Evolutionary conservation across 2,113 vertebrate species (phyloP).

Genomic region (Poeciliopsis occidentalis): DNA sequence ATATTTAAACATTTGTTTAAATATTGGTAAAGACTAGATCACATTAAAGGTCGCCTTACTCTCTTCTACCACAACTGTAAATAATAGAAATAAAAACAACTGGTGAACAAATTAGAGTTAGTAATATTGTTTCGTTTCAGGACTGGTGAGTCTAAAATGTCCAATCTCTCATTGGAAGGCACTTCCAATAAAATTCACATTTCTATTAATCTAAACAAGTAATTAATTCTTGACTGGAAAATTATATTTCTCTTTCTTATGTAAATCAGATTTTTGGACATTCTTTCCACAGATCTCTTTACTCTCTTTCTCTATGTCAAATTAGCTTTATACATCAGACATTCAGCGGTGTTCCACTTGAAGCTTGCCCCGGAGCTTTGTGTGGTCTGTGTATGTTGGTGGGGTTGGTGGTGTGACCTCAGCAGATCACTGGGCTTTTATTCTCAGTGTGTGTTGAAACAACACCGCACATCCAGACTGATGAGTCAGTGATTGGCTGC

Average conservation of each 20-base stretch:
- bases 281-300: background rate
- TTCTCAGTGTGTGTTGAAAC: slow-evolving; percentile 33
- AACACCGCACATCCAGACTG: slow-evolving; percentile 45
- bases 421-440: slow-evolving; percentile 25
- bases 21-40: too few relatives aligned
- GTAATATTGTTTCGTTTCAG: background rate
- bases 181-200: background rate
- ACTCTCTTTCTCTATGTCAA: background rate
- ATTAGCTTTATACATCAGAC: background rate
- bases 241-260: background rate
- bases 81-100: background rate
- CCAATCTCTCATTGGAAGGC: background rate
- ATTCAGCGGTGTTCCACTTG: slow-evolving; percentile 5
- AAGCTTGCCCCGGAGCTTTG: background rate
- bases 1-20: too few relatives aligned
- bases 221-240: too few relatives aligned
- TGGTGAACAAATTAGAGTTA: background rate
- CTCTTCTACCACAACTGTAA: too few relatives aligned
- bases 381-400: background rate
- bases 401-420: slow-evolving; percentile 8
- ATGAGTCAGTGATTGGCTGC: slow-evolving; percentile 52
- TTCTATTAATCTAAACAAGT: too few relatives aligned
- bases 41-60: too few relatives aligned
- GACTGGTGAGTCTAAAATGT: background rate
- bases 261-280: background rate